Conservation (phyloP, 1,140 invertebrate genomes). For the Mesaphorura yosii region DNA sequence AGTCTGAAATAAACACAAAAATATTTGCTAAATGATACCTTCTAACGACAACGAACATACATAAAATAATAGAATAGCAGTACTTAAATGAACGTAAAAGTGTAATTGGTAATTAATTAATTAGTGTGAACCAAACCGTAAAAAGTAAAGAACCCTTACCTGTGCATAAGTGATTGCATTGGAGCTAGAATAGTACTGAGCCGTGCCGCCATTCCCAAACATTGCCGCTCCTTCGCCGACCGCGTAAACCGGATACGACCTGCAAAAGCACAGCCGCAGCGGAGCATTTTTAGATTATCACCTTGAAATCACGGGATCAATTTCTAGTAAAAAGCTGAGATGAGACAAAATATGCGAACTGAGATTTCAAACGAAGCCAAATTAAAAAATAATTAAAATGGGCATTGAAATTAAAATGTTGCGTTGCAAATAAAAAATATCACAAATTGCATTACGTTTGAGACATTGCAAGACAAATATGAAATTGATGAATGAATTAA, state of each 20-base stretch:
- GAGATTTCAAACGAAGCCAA: neutral
- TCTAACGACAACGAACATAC: slow-evolving; percentile 6
- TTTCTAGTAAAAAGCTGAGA: too few species aligned
- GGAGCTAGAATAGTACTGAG: slow-evolving; percentile 46
- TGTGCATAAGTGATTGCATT: slow-evolving; percentile 44
- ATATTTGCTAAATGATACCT: slow-evolving; percentile 14
- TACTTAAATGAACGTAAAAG: too few species aligned
- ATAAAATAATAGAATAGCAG: too few species aligned
- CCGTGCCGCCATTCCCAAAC: slow-evolving; percentile 51
- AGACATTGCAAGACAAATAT: too few species aligned
- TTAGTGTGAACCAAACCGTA: slow-evolving; percentile 1
- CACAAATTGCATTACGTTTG: too few species aligned
- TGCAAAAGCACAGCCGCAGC: too few species aligned
- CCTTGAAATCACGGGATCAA: too few species aligned
- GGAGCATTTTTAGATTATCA: too few species aligned
- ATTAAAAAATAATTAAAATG: neutral
- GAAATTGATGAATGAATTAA: too few species aligned
- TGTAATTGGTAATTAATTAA: neutral
- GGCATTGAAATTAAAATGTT: too few species aligned
- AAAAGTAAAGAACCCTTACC: slow-evolving; percentile 31
- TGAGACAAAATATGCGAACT: too few species aligned
- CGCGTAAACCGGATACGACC: slow-evolving; percentile 72
- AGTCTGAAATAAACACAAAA: neutral
- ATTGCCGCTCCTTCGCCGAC: slow-evolving; percentile 57
- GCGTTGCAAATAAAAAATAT: too few species aligned